These are phyloP conservation scores for Pandion haliaetus DNA, from an alignment of 2,113 vertebrate genomes.

Conservation along the genomic window DNA sequence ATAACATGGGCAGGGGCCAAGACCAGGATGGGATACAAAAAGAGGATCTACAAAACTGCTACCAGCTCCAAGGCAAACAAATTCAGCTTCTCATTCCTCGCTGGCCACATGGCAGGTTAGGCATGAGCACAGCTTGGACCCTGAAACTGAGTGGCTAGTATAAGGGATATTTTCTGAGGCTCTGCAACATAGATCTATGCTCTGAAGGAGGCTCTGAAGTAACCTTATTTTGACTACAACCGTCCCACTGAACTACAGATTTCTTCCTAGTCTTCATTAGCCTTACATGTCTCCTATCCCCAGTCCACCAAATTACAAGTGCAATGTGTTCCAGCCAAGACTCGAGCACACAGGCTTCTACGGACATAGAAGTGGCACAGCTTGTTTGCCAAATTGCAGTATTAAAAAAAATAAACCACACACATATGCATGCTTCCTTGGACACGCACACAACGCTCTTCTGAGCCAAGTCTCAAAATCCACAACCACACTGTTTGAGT, in stretches of 20 bases:
- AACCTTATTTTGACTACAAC: not conserved
- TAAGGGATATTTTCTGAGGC: not conserved
- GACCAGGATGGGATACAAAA: not conserved
- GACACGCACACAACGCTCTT: accelerated
- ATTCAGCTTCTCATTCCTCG: not conserved
- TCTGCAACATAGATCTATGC: not conserved
- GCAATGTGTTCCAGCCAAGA: not conserved
- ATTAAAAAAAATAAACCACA: not conserved
- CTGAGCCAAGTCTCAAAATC: not conserved
- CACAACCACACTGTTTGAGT: not conserved
- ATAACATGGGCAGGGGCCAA: not conserved
- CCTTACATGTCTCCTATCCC: not conserved
- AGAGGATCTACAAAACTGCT: not conserved
- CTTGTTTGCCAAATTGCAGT: not conserved
- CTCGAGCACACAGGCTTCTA: not conserved
- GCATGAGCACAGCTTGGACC: not conserved
- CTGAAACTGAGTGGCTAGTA: not conserved
- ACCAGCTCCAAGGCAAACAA: not conserved
- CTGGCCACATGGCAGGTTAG: not conserved
- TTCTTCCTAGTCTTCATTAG: not conserved
- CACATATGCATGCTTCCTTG: not conserved
- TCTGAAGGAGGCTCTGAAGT: not conserved
- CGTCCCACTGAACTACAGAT: not conserved
- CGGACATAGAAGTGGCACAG: not conserved
- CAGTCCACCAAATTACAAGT: not conserved